Percentiles rank a stretch among this genome's conserved stretches.
Evolutionary conservation across 1,140 invertebrate species (phyloP).

Genomic region (Archivesica marissinica): DNA sequence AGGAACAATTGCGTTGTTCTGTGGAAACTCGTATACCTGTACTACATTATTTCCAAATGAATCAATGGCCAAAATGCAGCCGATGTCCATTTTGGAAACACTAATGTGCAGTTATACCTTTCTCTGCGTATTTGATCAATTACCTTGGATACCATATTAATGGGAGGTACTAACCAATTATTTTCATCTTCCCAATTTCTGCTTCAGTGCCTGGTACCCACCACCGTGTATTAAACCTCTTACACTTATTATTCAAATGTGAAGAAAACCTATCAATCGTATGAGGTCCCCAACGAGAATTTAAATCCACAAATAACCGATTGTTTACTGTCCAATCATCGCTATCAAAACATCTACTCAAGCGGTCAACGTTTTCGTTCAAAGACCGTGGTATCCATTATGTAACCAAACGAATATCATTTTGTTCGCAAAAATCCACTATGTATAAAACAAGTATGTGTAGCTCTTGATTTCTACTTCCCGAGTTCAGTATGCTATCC

Average conservation of each 20-base stretch:
- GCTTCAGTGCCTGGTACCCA: slow-evolving; percentile 54
- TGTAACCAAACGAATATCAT: slow-evolving; percentile 29
- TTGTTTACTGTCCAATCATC: slow-evolving; percentile 56
- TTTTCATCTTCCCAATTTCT: slow-evolving; percentile 43
- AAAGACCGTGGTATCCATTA: too few relatives aligned
- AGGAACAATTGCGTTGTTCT: too few relatives aligned
- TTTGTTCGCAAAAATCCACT: slow-evolving; percentile 1
- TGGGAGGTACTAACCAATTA: slow-evolving; percentile 66
- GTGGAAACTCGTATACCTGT: too few relatives aligned
- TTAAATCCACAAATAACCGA: slow-evolving; percentile 35
- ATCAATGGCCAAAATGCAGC: too few relatives aligned
- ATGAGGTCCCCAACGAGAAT: slow-evolving; percentile 50
- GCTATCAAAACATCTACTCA: slow-evolving; percentile 46
- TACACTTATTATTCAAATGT: slow-evolving; percentile 58
- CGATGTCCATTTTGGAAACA: too few relatives aligned
- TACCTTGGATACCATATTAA: too few relatives aligned
- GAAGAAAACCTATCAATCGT: slow-evolving; percentile 57
- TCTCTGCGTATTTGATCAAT: too few relatives aligned
- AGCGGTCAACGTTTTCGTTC: slow-evolving; percentile 24
- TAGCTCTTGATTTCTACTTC: background rate
- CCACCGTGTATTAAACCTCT: slow-evolving; percentile 43
- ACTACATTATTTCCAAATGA: too few relatives aligned
- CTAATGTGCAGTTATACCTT: too few relatives aligned
- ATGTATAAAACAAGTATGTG: slow-evolving; percentile 25
- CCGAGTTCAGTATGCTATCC: too few relatives aligned